phyloP scores from a whole-genome alignment of 2,113 vertebrate species.

The Mus pahari region DNA sequence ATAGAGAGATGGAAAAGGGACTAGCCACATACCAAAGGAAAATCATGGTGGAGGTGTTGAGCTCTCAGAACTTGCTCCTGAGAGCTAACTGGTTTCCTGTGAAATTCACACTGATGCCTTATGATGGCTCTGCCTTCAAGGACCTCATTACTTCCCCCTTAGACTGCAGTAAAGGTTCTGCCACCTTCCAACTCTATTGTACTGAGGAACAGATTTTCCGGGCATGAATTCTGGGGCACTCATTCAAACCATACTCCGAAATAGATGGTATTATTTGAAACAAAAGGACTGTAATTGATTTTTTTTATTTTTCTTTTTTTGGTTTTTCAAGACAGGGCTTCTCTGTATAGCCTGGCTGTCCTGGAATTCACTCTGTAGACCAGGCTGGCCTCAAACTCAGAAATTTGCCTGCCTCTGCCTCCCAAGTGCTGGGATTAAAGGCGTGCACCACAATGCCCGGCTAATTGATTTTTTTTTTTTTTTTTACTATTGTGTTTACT shows the following conservation, averaged over 20 bases:
- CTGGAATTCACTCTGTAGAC: too few relatives aligned
- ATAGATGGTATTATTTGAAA: not conserved
- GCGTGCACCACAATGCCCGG: too few relatives aligned
- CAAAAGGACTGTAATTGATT: constrained; percentile 1
- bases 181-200: not conserved
- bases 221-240: not conserved
- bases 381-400: too few relatives aligned
- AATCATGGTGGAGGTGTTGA: not conserved
- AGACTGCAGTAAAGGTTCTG: not conserved
- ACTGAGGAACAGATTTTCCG: not conserved
- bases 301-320: not conserved
- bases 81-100: not conserved
- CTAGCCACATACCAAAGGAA: not conserved
- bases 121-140: not conserved
- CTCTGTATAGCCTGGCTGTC: too few relatives aligned
- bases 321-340: too few relatives aligned
- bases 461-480: too few relatives aligned
- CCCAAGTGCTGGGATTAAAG: too few relatives aligned
- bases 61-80: not conserved
- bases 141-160: not conserved
- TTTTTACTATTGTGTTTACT: not conserved
- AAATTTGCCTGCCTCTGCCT: too few relatives aligned
- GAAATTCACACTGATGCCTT: not conserved
- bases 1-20: not conserved
- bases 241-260: not conserved